Evolutionary conservation across 2,113 vertebrate species (phyloP), one percentile per base, ranked within the genome.

Genomic region (Bungarus multicinctus): DNA sequence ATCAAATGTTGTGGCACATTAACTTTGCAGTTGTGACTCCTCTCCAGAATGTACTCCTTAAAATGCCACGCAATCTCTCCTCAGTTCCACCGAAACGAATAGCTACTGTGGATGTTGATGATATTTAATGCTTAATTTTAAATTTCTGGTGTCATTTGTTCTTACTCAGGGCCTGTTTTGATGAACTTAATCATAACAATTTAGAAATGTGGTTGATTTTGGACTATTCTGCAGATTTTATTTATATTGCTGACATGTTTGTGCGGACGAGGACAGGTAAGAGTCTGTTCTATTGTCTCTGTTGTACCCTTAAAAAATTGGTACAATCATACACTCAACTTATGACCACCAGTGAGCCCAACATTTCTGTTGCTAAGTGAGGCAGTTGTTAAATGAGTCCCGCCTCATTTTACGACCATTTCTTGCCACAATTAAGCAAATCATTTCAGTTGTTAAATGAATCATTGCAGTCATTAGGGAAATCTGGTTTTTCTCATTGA

Each of bases 181-280:
- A 99, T 95, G 99, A 99, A 95, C 98, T 99, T 81, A 99, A 99
- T 94, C 96, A 97, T 0, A 98, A 99, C 95, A 99, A 98, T 88
- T 34, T 99, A 93, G 64, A 7, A 1, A 89, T 55, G 0, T 99
- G 99, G 99, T 97, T 99, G 93, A 1, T 99, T 91, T 45, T 98
- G 87, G 99, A 99, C 97, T 98, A 98, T 0, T 0, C 97, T 10
- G 98, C 98, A 60, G 99, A 99, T 95, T 0, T 96, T 18, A 18
- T 97, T 94, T 99, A 99, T 93, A 1, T 99, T 91, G 96, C 96
- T 7, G 99, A 99, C 96, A 99, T 99, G 99, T 96, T 98, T 93
- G 98, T 99, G 96, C 98, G 98, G 95, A 99, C 98, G 57, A 98
- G 99, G 93, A 99, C 99, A 92, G 99, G 99, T 99, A 96, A 95